Conservation (phyloP, 2,797 vertebrate species). For the Florisuga fusca region DNA sequence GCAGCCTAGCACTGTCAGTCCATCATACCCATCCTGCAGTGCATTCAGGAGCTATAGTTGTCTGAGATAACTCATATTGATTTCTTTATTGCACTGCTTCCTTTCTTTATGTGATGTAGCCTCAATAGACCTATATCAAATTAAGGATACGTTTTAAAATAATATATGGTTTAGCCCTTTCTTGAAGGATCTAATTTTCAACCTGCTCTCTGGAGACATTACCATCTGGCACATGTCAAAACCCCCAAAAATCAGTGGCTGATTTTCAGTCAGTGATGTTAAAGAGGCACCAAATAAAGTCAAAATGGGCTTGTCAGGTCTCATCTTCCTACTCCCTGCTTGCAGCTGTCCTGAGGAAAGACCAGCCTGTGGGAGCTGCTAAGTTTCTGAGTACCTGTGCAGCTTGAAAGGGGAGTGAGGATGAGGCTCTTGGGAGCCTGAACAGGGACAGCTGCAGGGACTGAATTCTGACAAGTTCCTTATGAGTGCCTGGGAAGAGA, state of each 20-base stretch:
- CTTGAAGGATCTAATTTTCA: conserved; percentile 55
- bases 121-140: conserved; percentile 44
- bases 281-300: conserved; percentile 29
- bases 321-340: not conserved
- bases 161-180: conserved; percentile 26
- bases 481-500: not conserved
- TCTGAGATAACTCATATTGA: conserved; percentile 48
- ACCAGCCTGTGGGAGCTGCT: not conserved
- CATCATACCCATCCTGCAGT: not conserved
- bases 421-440: no score
- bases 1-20: not conserved
- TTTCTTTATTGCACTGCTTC: conserved; percentile 39
- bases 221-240: conserved; percentile 22
- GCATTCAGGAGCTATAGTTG: conserved; percentile 1
- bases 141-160: conserved; percentile 46
- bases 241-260: not conserved
- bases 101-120: conserved; percentile 51
- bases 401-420: not conserved
- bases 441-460: not conserved
- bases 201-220: not conserved
- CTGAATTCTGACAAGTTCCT: not conserved
- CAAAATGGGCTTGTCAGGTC: not conserved
- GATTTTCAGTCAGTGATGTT: not conserved
- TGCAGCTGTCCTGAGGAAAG: not conserved
- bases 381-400: not conserved